A percentile compares a stretch with the other conserved stretches of the same genome.
Evolutionary conservation across 2,888 invertebrate genomes (phyloP).

Genomic region (Sminthurides aquaticus): DNA sequence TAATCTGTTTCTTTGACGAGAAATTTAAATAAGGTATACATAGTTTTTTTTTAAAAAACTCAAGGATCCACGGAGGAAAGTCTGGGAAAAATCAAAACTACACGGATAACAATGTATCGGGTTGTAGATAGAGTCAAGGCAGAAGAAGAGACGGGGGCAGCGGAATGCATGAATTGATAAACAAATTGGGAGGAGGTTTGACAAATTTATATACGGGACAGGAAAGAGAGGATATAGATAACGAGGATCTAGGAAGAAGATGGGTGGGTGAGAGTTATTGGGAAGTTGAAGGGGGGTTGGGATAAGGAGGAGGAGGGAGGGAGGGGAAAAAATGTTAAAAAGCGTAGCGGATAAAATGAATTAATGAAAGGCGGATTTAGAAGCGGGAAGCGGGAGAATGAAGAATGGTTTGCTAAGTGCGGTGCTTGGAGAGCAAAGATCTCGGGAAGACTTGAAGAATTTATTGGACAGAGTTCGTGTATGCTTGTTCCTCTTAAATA

Average conservation of each 20-base stretch:
- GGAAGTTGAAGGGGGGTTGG: neutral
- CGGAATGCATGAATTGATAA: neutral
- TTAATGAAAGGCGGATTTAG: neutral
- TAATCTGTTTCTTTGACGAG: too few species aligned
- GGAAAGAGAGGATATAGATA: neutral
- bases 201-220: neutral
- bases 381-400: constrained; percentile 1
- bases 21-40: too few species aligned
- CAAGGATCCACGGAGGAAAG: too few species aligned
- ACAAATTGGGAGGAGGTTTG: neutral
- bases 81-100: too few species aligned
- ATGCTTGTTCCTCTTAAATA: constrained; percentile 14
- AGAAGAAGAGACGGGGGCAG: too few species aligned
- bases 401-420: neutral
- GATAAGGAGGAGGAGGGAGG: neutral
- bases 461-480: constrained; percentile 16
- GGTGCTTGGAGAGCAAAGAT: neutral
- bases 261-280: neutral
- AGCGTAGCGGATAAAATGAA: neutral
- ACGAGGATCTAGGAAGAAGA: neutral
- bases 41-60: too few species aligned
- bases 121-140: too few species aligned
- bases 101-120: too few species aligned
- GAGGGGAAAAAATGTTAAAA: neutral
- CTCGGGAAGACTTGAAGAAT: constrained; percentile 1